Conservation (phyloP, 2,113 vertebrate genomes). For the Philantomba maxwellii region DNA sequence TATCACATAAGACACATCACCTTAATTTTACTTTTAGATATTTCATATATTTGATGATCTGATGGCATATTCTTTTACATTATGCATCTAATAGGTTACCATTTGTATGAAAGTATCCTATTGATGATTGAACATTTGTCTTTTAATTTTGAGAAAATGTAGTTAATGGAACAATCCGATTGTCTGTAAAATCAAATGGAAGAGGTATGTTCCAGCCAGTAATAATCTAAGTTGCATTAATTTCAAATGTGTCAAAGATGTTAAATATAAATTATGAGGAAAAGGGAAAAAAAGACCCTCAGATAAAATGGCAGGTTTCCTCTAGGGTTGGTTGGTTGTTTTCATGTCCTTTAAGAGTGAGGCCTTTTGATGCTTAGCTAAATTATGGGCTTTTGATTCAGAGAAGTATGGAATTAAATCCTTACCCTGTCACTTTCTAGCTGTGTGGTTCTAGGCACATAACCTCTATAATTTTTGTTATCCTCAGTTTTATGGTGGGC, state of each 20-base stretch:
- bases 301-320: conserved; percentile 38
- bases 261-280: conserved; percentile 39
- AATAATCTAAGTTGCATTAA: conserved; percentile 26
- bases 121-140: background rate
- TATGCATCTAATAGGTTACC: background rate
- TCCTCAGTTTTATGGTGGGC: conserved; percentile 33
- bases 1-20: background rate
- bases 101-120: background rate
- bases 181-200: background rate
- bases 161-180: background rate
- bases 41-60: background rate
- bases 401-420: conserved; percentile 51
- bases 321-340: background rate
- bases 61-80: background rate
- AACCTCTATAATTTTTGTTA: conserved; percentile 55
- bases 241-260: conserved; percentile 36
- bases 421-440: conserved; percentile 15
- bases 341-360: conserved; percentile 40
- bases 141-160: conserved; percentile 10
- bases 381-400: conserved; percentile 34
- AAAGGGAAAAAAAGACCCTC: background rate
- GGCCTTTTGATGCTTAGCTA: conserved; percentile 27
- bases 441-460: conserved; percentile 37
- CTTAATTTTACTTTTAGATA: conserved; percentile 31
- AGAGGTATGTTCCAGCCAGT: background rate